Evolutionary conservation across 2,888 invertebrate genomes (phyloP), one percentile per base, ranked within the genome.

Genomic region (Agrochola circellaris): DNA sequence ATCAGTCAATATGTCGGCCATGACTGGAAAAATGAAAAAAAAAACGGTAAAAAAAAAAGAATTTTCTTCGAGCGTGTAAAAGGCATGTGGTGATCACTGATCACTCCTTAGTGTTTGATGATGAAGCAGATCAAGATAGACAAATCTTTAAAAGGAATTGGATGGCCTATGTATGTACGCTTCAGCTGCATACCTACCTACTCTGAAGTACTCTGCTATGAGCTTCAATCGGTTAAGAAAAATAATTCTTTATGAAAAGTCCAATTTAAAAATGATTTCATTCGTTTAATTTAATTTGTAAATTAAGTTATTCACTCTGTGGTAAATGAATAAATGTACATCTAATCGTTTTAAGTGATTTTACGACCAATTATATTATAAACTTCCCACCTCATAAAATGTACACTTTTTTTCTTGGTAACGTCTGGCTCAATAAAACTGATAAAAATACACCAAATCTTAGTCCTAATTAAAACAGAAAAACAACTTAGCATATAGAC

Each of bases 361-460:
- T 82, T 54, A 83, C 66, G 81, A 73, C 42, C 67, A 76, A 67
- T 76, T 73, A 56, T n/a, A 56, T 67, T 79, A 70, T 70, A 75
- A 51, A 60, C 65, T 73, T 75, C 51, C 34, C 72, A 73, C 75
- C 51, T 70, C 83, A 81, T 84, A 76, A 84, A 81, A 75, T 67
- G 34, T 34, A 38, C 54, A 64, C 67, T 30, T 17, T 77, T 72
- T 66, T 51, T 51, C 77, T 69, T 75, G 70, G 71, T 81, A 81
- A 75, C 48, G 48, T 17, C 69, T 48, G 58, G 26, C 42, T 67
- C 23, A 70, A 73, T 64, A 54, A 67, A 62, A 72, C 48, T 70
- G 51, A 70, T 70, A 71, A 61, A 45, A 48, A 67, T 60, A 17
- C 13, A n/a, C 38, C 1, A 58, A 68, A 72, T 61, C 34, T 58